Evolutionary conservation across 2,113 vertebrate genomes (phyloP), one percentile per base, ranked within the genome.

Genomic region (Axis porcinus): DNA sequence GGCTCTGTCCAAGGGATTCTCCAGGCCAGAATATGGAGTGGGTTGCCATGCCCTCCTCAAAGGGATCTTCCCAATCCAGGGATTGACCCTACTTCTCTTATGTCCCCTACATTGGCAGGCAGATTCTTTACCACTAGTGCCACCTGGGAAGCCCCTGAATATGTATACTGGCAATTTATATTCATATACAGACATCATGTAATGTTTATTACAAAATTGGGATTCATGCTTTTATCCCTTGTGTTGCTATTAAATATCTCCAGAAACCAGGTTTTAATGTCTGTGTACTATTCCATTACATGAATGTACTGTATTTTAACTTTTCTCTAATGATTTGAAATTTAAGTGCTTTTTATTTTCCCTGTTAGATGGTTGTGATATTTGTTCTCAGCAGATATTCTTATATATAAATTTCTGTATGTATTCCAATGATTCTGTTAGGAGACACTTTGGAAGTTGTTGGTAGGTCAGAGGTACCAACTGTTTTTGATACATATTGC

Each of bases 281-380:
- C 36, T 74, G 16, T 62, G 15, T 54, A 57, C 28, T 86, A 1
- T 92, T 84, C 2, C 15, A 25, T 45, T 94, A 23, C 33, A 40
- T 85, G 21, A 33, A 52, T 45, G 5, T 74, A 54, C 25, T n/a
- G 13, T 90, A 67, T 90, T 95, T 91, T 76, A 91, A 74, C 17
- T 13, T 36, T 94, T 95, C 17, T 83, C 43, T 92, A 87, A 13
- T 90, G 76, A 82, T 92, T 92, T 79, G 57, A 81, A 82, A 96
- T 97, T 74, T 23, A 79, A 40, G 10, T 93, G 74, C 25, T 93
- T 97, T 88, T 91, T 74, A 67, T 86, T 91, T 95, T 93, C 3
- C 13, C 23, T 81, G 45, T 76, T 27, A 43, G 7, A 25, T 70
- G 36, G 67, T 70, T 70, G 67, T 40, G n/a, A 70, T 62, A n/a